Evolutionary conservation across 2,888 invertebrate genomes (phyloP), one percentile per base, ranked within the genome.

Genomic region (Callosobruchus maculatus): DNA sequence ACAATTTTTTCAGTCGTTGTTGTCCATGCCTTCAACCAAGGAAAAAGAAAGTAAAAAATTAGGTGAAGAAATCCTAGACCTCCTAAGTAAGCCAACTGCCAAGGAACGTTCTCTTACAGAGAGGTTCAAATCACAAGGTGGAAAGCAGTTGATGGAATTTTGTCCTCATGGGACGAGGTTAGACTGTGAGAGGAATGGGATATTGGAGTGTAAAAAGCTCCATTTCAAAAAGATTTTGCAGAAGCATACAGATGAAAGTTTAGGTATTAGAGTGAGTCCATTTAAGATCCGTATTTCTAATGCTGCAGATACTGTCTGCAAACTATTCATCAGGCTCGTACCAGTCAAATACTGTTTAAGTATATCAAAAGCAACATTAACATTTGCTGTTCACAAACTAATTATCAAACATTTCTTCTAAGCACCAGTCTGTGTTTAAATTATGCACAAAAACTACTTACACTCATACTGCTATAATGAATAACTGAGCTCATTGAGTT

Each of bases 151-250:
- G 3, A 95, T 94, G 93, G 98, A 99, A 86, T 99, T 98, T 87
- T 99, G 99, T 86, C 96, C 97, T 0, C 96, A 97, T 87, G 98
- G 98, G 13, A 98, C 98, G 0, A 92, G 95, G 80, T 92, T 93
- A 20, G 98, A 99, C 84, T 99, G 99, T 84, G 88, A 88, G 72
- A 88, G 93, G 76, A 90, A 85, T 78, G 88, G 74, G 70, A 85
- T 82, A 73, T 85, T 88, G 0, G 90, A 90, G 73, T 99, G 98
- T 88, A 94, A 93, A 80, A 97, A 97, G 83, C 89, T 99, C 70
- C 98, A 99, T 88, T 99, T 99, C 85, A 95, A 95, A 85, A 98
- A 98, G 89, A 98, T 99, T 77, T 97, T 98, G 78, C 97, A 96
- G 86, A 90, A 93, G 72, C 98, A 98, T 85, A 99, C 98, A 0